These are phyloP conservation scores for Bombus sibiricus DNA, from an alignment of 1,140 invertebrate genomes.

Conservation along the genomic window DNA sequence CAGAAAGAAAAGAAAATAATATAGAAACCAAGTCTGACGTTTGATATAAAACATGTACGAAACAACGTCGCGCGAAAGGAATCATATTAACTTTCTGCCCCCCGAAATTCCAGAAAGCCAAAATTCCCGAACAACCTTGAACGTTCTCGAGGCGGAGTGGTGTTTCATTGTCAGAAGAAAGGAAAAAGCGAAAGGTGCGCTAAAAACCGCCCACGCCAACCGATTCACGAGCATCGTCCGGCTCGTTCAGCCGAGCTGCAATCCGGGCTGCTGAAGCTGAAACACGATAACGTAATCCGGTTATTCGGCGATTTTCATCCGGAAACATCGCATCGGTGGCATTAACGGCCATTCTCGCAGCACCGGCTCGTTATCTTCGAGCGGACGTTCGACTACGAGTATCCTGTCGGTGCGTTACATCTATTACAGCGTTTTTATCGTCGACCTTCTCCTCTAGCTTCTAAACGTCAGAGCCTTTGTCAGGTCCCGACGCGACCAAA, in stretches of 20 bases:
- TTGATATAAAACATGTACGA: too few species aligned
- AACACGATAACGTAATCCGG: slow-evolving; percentile 43
- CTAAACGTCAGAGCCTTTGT: not conserved
- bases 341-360: slow-evolving; percentile 3
- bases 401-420: not conserved
- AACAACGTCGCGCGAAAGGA: too few species aligned
- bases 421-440: slow-evolving; percentile 29
- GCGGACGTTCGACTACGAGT: not conserved
- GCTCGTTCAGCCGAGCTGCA: not conserved
- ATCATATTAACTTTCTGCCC: too few species aligned
- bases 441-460: not conserved
- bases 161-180: not conserved
- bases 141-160: not conserved
- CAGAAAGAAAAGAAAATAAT: too few species aligned
- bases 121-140: not conserved
- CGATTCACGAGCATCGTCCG: not conserved
- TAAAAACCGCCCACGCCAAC: not conserved
- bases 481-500: not conserved
- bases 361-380: not conserved
- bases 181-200: not conserved
- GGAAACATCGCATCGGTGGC: slow-evolving; percentile 24
- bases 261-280: not conserved
- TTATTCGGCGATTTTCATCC: slow-evolving; percentile 37
- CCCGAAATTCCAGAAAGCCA: too few species aligned
- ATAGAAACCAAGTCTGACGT: too few species aligned